phyloP scores from a whole-genome alignment of 2,888 invertebrate species.

The Idaea aversata region DNA sequence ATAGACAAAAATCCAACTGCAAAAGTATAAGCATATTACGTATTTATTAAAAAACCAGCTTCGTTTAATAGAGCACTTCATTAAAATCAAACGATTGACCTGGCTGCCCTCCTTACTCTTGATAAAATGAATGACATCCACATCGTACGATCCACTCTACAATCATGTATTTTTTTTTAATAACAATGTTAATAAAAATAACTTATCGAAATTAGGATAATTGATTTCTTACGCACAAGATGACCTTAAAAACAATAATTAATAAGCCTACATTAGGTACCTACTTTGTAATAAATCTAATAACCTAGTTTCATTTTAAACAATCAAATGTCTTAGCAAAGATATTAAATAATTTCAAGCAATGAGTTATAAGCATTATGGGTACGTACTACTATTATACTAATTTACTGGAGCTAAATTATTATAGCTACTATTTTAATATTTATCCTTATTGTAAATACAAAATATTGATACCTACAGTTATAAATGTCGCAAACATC shows the following conservation, averaged over 20 bases:
- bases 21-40: neutral
- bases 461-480: no score
- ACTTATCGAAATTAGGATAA: slow-evolving; percentile 25
- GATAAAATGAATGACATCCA: slow-evolving; percentile 55
- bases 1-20: neutral
- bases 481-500: no score
- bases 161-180: neutral
- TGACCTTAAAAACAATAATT: slow-evolving; percentile 5
- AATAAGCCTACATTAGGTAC: neutral
- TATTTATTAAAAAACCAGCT: slow-evolving; percentile 11
- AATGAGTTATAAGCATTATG: no score
- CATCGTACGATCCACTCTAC: slow-evolving; percentile 17
- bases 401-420: no score
- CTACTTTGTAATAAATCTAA: neutral
- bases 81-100: slow-evolving; percentile 65
- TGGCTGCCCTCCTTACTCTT: slow-evolving; percentile 36
- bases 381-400: no score
- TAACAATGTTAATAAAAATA: slow-evolving; percentile 10
- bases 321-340: neutral
- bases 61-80: slow-evolving; percentile 37
- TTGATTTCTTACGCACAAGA: slow-evolving; percentile 18
- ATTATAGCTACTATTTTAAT: no score
- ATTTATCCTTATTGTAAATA: no score
- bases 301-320: neutral
- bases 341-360: no score